phyloP scores from a whole-genome alignment of 2,888 invertebrate species.

The Automeris io region DNA sequence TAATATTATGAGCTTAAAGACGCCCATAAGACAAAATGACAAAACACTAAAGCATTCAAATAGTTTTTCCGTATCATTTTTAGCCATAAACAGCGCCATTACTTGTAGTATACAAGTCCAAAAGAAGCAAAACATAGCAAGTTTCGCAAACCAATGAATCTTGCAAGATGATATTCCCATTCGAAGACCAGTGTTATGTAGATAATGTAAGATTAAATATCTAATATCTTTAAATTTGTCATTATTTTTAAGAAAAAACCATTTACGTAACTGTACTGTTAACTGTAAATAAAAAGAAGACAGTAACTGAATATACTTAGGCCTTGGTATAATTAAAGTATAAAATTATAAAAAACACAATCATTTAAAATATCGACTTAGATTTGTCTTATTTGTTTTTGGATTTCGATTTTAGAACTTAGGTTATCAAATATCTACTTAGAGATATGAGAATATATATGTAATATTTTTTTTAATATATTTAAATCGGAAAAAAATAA shows the following conservation, averaged over 20 bases:
- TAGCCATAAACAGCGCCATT: constrained; percentile 29
- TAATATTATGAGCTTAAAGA: constrained; percentile 43
- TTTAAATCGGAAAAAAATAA: background rate
- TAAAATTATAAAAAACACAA: too few species aligned
- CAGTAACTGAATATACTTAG: too few species aligned
- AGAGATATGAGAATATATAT: too few species aligned
- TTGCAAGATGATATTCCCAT: constrained; percentile 13
- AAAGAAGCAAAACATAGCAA: constrained; percentile 31
- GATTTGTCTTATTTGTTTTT: too few species aligned
- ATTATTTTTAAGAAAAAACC: too few species aligned
- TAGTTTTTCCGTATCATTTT: constrained; percentile 32
- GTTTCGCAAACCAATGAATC: constrained; percentile 25
- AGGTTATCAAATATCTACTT: too few species aligned
- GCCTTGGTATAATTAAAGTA: too few species aligned
- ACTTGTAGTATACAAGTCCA: constrained; percentile 32
- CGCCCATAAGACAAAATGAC: constrained; percentile 48
- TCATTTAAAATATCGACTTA: too few species aligned
- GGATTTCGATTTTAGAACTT: too few species aligned
- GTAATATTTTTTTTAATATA: too few species aligned
- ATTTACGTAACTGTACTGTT: background rate
- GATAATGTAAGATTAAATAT: constrained; percentile 2
- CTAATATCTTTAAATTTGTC: background rate
- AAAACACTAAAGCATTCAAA: constrained; percentile 52
- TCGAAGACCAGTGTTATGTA: constrained; percentile 31
- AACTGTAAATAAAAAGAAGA: background rate